Evolutionary conservation across 2,888 invertebrate genomes (phyloP), one percentile per base, ranked within the genome.

Genomic region (Poecilus cupreus): DNA sequence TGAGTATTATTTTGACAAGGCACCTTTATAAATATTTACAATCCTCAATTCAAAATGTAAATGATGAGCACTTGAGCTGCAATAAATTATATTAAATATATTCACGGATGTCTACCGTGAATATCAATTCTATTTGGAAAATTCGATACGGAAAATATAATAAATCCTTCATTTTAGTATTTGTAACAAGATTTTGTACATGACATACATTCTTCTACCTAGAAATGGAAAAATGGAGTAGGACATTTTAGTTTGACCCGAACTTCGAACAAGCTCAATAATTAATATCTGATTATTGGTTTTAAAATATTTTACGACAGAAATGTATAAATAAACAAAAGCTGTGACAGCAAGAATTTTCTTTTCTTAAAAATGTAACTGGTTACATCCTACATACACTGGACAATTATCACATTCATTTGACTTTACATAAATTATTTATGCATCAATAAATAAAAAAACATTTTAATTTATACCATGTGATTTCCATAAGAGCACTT

Each of bases 61-160:
- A 77, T 77, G 5, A 57, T 22, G 57, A 49, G 18, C 43, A 75
- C 13, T 57, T 57, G 57, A 77, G 39, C 11, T 13, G 49, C 39
- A 79, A 79, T 79, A 79, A 68, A 79, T 79, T 70, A 79, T 70
- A 20, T 79, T 26, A 68, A 79, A 60, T 24, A 43, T 78, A 24
- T 77, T 43, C 77, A 79, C 24, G 32, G n/a, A 26, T 68, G n/a
- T 60, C 20, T 16, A 10, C 13, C 43, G n/a, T 16, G 79, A 79
- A 79, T 79, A 79, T 51, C 16, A 75, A 75, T 51, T n/a, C 16
- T 18, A 11, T 10, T 54, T 20, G 22, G 54, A 13, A 20, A 54
- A 54, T 10, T 54, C 32, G 32, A 11, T 11, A 43, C 10, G n/a
- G 43, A 43, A 11, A n/a, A 43, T 11, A 3, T 11, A 11, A 43